Base-by-base conservation (phyloP, 2,113 vertebrate species). In the Dunckerocampus dactyliophorus region DNA sequence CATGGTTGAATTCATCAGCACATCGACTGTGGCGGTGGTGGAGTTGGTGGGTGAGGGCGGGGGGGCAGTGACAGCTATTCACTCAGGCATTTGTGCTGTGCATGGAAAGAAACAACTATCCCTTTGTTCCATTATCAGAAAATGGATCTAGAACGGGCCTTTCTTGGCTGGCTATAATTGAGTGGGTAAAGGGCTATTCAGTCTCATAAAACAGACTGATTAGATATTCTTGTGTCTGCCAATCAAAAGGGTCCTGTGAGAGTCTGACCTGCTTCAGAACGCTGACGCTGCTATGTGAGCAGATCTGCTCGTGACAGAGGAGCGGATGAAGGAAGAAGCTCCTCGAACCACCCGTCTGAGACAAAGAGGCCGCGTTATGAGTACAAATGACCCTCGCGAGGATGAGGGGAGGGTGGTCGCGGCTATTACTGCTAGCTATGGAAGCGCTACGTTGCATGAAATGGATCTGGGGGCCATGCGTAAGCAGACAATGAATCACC, bases 111-210 rank as follows among this genome's bases (percentile, higher is more conserved):
- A 81, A 85, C 81, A 81, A 75, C 71, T 67, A 72, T 73, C 70
- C 71, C 64, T 74, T 82, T 58, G 24, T 79, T 85, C 77, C 77
- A 74, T 83, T 85, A 88, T 86, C 82, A 87, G 81, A 88, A 85
- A 87, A 87, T 84, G 67, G 73, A 86, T 86, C 86, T 86, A 79
- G 85, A 84, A 89, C 81, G 74, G 85, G 80, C 84, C 78, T 79
- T 85, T 71, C 84, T 79, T 62, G 77, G 66, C 63, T 76, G 37
- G n/a, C 72, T 72, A 79, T 85, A 84, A 88, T 82, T 87, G 82
- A 85, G 71, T 71, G 69, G 82, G 75, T 84, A 86, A 88, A 84
- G 86, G 81, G 71, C 85, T 80, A 83, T 86, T 84, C 79, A 79
- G 80, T 78, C 56, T 76, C 52, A 80, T 83, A 77, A 86, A 82